These are phyloP conservation scores for Anomalospiza imberbis DNA, from an alignment of 2,797 vertebrate genomes.

Conservation along the genomic window DNA sequence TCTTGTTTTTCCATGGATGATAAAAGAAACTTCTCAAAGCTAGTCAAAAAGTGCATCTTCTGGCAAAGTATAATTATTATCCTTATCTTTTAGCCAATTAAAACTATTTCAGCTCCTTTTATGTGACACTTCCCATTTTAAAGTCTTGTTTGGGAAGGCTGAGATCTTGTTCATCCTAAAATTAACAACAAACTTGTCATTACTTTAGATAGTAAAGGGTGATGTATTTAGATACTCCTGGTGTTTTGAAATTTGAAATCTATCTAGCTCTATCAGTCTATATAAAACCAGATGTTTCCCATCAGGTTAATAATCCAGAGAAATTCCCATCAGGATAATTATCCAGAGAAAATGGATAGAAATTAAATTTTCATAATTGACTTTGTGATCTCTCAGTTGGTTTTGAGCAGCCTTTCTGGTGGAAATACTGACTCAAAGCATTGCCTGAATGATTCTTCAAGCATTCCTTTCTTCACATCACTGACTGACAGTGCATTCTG, in stretches of 20 bases:
- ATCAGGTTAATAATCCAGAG: not conserved
- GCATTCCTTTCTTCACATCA: not conserved
- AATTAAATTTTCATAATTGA: not conserved
- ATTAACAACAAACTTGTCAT: not conserved
- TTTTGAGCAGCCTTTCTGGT: not conserved
- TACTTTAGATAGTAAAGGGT: not conserved
- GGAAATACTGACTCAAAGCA: not conserved
- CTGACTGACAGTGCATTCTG: not conserved
- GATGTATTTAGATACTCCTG: not conserved
- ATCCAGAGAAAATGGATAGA: not conserved
- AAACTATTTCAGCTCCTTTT: not conserved
- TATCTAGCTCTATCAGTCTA: not conserved
- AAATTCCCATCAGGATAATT: not conserved
- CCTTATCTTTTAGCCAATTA: not conserved
- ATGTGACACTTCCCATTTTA: not conserved
- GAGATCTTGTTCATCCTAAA: not conserved
- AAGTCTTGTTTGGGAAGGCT: not conserved
- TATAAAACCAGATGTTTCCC: not conserved
- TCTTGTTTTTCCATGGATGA: not conserved
- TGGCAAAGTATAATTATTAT: not conserved
- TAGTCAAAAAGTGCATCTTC: not conserved
- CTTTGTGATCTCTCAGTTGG: not conserved
- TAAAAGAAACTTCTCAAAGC: not conserved
- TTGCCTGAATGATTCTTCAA: not conserved
- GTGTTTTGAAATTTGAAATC: not conserved